These are phyloP conservation scores for Mesorhabditis sp. DNA, from an alignment of 2,888 invertebrate species.

Conservation along the genomic window DNA sequence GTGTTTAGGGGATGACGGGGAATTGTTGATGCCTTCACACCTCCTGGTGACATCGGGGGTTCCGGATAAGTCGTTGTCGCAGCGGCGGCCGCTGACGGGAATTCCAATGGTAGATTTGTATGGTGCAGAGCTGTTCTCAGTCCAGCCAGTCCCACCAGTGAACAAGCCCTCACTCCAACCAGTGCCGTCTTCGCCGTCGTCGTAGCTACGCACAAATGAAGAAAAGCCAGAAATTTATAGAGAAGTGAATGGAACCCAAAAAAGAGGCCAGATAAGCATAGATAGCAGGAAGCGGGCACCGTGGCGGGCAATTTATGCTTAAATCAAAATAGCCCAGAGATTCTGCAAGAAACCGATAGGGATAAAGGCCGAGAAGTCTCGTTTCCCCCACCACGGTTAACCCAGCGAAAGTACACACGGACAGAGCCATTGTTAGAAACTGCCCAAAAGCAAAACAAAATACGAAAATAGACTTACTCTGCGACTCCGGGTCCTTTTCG, in stretches of 20 bases:
- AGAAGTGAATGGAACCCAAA: no score
- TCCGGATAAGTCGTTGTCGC: slow-evolving; percentile 8
- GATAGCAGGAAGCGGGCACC: no score
- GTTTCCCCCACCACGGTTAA: no score
- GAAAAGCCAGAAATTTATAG: no score
- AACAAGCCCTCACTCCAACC: neutral
- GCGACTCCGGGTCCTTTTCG: slow-evolving; percentile 26
- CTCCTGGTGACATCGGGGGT: slow-evolving; percentile 9
- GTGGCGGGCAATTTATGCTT: no score
- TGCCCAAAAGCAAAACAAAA: neutral
- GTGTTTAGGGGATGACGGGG: neutral
- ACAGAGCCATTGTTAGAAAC: neutral
- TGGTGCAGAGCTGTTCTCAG: slow-evolving; percentile 3
- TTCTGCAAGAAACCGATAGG: no score
- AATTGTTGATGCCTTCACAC: slow-evolving; percentile 10
- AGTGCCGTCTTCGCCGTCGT: slow-evolving; percentile 1
- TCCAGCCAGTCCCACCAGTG: neutral
- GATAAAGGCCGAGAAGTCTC: no score
- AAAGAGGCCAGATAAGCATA: no score
- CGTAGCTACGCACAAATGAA: neutral
- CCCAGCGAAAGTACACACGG: neutral
- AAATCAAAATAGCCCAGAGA: no score
- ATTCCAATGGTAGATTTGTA: slow-evolving; percentile 1
- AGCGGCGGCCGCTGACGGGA: slow-evolving; percentile 10
- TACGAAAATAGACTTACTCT: neutral